Evolutionary conservation across 2,888 invertebrate species (phyloP), one percentile per base, ranked within the genome.

Genomic region (Syritta pipiens): DNA sequence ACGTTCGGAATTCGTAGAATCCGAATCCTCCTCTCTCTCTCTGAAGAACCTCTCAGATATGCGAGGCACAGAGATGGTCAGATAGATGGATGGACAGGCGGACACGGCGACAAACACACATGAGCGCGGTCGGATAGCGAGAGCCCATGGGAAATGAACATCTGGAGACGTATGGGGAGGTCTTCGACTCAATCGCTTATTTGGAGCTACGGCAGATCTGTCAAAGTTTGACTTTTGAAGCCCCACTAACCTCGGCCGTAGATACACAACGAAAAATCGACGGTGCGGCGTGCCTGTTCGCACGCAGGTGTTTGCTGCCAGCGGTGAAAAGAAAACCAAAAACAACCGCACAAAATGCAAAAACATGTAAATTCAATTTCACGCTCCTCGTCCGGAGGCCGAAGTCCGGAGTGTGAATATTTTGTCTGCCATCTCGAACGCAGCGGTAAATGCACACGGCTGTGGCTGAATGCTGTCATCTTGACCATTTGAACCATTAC

Each of bases 311-410:
- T 57, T 60, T 65, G 24, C 35, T 40, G 9, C 35, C 22, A 40
- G 42, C 51, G 28, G 14, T 19, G 22, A 7, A 26, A 1, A 12
- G 26, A 9, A 42, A 9, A 6, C 12, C 24, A 10, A 6, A 12
- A 7, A 22, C 22, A 1, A 26, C 1, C 7, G 17, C 28, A 55
- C 46, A 63, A 72, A 77, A 72, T 67, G 65, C 59, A n/a, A 67
- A 77, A 77, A 72, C 77, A 77, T 77, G 72, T 49, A 77, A 74
- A 79, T 79, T 79, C 68, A 79, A 79, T 79, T 79, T 67, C 53
- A 72, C 74, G 67, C 74, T 62, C 62, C 57, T n/a, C n/a, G n/a
- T n/a, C n/a, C n/a, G n/a, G n/a, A n/a, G n/a, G n/a, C n/a, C n/a
- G n/a, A n/a, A n/a, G 42, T 62, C 53, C 40, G 28, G 65, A 72